Evolutionary conservation across 2,888 invertebrate genomes (phyloP), one percentile per base, ranked within the genome.

Genomic region (Apodemia zela): DNA sequence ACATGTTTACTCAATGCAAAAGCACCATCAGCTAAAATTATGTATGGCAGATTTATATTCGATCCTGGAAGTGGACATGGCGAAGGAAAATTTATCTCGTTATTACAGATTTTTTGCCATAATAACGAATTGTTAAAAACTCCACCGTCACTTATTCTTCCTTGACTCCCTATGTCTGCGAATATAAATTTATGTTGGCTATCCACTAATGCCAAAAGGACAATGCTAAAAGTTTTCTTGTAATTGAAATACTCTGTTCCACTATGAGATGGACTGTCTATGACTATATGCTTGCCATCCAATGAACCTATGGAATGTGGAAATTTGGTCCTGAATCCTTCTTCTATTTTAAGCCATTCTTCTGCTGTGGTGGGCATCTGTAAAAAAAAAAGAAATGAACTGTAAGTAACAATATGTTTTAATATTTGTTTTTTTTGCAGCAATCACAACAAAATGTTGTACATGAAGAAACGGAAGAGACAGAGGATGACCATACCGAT

Each of bases 191-290:
- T 67, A 62, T 73, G 73, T 15, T 72, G 61, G 35, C 65, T 54
- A 66, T 71, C 72, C 61, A 66, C 71, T 61, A 72, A 64, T 21
- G 71, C 72, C 64, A 72, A 65, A 60, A 73, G 67, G 25, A 74
- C 70, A 64, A 66, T 67, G 64, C 71, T 71, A 63, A 69, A 65
- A 61, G 60, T 65, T 59, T 64, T 62, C 60, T 71, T 73, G 62
- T 72, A 73, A 62, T 73, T 73, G 35, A 67, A 61, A 51, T 63
- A 59, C 68, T 63, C 63, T 15, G 63, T 59, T 61, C 64, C 68
- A 15, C 65, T 60, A 45, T 64, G 51, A 17, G 59, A 21, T 45
- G 67, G 65, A 60, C 65, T 62, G 59, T 66, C 35, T 57, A 68
- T n/a, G 42, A 68, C 59, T 42, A 68, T 61, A 63, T 66, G 65